Evolutionary conservation across 2,888 invertebrate species (phyloP).

Genomic region (Hecatera dysodea): DNA sequence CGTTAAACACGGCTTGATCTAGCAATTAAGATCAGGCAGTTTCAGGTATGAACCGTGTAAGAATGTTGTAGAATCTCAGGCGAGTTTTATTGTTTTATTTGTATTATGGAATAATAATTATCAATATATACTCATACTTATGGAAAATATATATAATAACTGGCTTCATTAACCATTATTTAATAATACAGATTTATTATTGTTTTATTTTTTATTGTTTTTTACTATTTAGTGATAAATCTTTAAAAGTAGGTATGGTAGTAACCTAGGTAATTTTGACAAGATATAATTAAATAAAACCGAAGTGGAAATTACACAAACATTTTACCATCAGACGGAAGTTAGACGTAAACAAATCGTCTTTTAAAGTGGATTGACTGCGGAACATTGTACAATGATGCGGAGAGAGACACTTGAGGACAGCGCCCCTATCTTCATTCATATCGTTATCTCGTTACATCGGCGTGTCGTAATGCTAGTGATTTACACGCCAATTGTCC

Average conservation of each 20-base stretch:
- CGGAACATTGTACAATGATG: constrained; percentile 44
- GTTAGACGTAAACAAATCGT: constrained; percentile 44
- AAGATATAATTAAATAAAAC: neutral
- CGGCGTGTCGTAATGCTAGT: constrained; percentile 71
- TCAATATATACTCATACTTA: too few relatives aligned
- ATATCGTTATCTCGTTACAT: constrained; percentile 80
- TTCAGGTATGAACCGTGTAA: neutral
- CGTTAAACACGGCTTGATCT: constrained; percentile 26
- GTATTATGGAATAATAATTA: neutral
- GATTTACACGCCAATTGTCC: constrained; percentile 84
- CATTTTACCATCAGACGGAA: neutral
- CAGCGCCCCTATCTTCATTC: constrained; percentile 84
- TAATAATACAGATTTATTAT: too few relatives aligned
- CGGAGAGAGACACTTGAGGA: constrained; percentile 69
- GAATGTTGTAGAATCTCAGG: neutral
- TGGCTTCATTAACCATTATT: too few relatives aligned
- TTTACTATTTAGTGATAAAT: too few relatives aligned
- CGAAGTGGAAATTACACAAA: neutral
- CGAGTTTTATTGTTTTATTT: neutral
- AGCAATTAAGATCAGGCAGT: constrained; percentile 24
- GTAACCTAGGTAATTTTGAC: too few relatives aligned
- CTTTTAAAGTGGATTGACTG: constrained; percentile 43
- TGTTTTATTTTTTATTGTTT: too few relatives aligned
- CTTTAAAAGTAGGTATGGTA: too few relatives aligned
- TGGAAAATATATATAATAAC: too few relatives aligned